Evolutionary conservation across 2,113 vertebrate genomes (phyloP), one percentile per base, ranked within the genome.

Genomic region (Bufo bufo): DNA sequence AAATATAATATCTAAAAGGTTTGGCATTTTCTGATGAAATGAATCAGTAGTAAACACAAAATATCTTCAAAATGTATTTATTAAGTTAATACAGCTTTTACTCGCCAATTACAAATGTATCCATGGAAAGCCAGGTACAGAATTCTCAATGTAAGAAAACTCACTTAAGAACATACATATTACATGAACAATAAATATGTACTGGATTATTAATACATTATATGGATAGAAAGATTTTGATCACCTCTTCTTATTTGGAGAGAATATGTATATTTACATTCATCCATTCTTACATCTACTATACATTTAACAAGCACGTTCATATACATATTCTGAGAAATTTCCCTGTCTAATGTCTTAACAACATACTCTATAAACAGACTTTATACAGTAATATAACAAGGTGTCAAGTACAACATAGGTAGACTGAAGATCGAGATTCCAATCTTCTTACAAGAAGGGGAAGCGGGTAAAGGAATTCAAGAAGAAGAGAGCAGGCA

Each of bases 221-320:
- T 65, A 54, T 52, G n/a, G 50, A 83, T 83, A 74, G 52, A 88
- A 72, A 75, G 81, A 77, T 78, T 23, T 72, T 23, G 66, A 75
- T 82, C 54, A 23, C 54, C 66, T 78, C 77, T 84, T 81, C 65
- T 88, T 56, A 84, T 77, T 84, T 78, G 33, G 71, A 61, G 49
- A 84, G 81, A 89, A 69, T 88, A 88, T 89, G 87, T 66, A 89
- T 89, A 89, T 89, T 84, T 89, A 89, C 87, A 89, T 45, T 87
- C 71, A 89, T 78, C 82, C 82, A 84, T 89, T 84, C 87, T 89
- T 89, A 84, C 65, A 89, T 72, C 72, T 77, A 89, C 87, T 89
- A 89, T 89, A 89, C 87, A 88, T 65, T 77, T 86, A 79, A 86
- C 75, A 82, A 74, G n/a, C 59, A 89, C 72, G 54, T 66, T 78